Percentiles rank a stretch among this genome's conserved stretches.
Evolutionary conservation across 2,797 vertebrate genomes (phyloP).

Genomic region (Sciurus vulgaris): DNA sequence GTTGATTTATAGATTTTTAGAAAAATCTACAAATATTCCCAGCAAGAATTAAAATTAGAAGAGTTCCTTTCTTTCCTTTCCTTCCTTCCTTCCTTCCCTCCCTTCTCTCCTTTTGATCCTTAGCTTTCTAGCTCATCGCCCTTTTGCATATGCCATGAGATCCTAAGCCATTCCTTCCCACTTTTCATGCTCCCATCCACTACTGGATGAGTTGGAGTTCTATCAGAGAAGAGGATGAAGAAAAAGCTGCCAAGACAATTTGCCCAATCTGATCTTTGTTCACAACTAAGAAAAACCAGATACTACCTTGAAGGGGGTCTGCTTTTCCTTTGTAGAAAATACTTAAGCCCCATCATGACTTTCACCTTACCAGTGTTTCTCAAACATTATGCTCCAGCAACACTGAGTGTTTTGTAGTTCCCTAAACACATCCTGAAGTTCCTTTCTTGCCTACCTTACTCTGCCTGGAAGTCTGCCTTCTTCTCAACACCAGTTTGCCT

Average conservation of each 20-base stretch:
- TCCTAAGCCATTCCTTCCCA: neutral
- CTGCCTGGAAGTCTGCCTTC: neutral
- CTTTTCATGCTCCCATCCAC: neutral
- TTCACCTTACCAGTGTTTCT: neutral
- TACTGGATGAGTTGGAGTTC: neutral
- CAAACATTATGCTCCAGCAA: neutral
- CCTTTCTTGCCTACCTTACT: neutral
- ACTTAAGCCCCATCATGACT: neutral
- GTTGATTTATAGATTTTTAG: neutral
- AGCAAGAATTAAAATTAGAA: neutral
- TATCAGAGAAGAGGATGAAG: neutral
- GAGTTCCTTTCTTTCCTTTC: neutral
- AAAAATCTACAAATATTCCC: constrained; percentile 48
- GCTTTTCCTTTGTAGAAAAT: neutral
- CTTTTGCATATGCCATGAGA: neutral
- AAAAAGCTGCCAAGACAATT: neutral
- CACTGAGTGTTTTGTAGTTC: neutral
- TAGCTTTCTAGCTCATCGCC: neutral
- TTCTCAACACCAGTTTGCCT: neutral
- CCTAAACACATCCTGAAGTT: neutral
- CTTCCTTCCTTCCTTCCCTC: neutral
- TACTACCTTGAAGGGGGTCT: neutral
- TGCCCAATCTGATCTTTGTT: neutral
- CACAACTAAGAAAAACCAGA: neutral
- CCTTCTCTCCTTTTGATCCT: neutral